Base-by-base conservation (phyloP, 2,888 invertebrate genomes). In the Morpho helenor region DNA sequence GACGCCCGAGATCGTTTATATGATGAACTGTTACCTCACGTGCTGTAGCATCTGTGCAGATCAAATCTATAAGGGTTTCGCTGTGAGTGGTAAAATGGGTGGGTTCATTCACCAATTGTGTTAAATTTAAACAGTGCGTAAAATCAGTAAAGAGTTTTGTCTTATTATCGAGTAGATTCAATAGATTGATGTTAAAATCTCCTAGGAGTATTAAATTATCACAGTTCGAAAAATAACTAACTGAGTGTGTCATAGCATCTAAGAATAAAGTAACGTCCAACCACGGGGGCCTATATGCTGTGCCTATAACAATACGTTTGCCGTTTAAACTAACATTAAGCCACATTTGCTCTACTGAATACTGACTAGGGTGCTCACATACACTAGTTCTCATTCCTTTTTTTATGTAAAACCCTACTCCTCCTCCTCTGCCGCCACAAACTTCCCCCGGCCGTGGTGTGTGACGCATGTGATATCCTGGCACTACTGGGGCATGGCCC, bases 281-380 rank as follows among this genome's bases (percentile, higher is more conserved):
- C 50, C 50, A 50, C 3, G 50, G 50, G 0, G 50, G 50, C 16
- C 50, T 41, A 22, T 50, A 50, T 4, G 50, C 50, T 16, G 50
- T 50, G 4, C 50, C 42, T 16, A 50, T 16, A 3, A 50, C 8
- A 3, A 50, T 42, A 3, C 22, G 41, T 8, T 22, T 41, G 22
- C 42, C 22, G 8, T 50, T 41, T n/a, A 41, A 6, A 22, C 42
- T 50, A 5, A 40, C n/a, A 7, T 16, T 10, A 6, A 50, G 7
- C 65, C 68, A 68, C 67, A 67, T 67, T 49, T 67, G 66, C n/a
- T 64, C 61, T 7, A 64, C 54, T 8, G n/a, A 9, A 2, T 44
- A 3, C 8, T 41, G 8, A 7, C 7, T 41, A 16, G 57, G 57
- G 31, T 52, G 52, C 16, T 48, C 7, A 8, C 41, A 23, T 44